Conservation (phyloP, 2,797 vertebrate species). For the Hemitrygon akajei region DNA sequence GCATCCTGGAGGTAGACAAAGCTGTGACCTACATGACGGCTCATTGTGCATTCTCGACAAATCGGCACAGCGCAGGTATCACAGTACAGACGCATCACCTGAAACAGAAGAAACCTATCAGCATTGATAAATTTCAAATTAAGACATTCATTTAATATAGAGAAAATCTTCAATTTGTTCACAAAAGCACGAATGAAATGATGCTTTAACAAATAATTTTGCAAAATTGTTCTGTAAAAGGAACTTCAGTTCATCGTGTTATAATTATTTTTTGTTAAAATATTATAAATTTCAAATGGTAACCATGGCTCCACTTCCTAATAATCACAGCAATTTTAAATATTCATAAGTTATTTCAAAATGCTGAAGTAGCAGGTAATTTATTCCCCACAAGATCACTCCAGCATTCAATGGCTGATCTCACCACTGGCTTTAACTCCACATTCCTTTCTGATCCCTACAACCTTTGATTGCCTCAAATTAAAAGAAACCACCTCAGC, state of each 20-base stretch:
- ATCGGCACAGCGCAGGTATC: constrained; percentile 92
- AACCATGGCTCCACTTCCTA: background rate
- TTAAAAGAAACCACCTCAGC: no score
- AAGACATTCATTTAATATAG: background rate
- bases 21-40: constrained; percentile 74
- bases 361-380: no score
- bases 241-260: background rate
- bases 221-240: background rate
- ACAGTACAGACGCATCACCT: constrained; percentile 96
- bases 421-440: no score
- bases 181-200: background rate
- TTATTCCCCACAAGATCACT: no score
- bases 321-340: background rate
- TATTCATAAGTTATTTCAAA: background rate
- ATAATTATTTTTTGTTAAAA: background rate
- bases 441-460: no score
- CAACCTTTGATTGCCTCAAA: no score
- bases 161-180: background rate
- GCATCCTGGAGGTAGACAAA: constrained; percentile 88
- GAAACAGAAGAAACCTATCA: background rate
- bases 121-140: background rate
- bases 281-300: background rate
- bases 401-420: no score
- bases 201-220: background rate
- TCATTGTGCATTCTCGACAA: constrained; percentile 90